Evolutionary conservation across 92 coral and sea anemone genomes (phyloP), one percentile per base, ranked within the genome.

Genomic region (Muricea muricata): DNA sequence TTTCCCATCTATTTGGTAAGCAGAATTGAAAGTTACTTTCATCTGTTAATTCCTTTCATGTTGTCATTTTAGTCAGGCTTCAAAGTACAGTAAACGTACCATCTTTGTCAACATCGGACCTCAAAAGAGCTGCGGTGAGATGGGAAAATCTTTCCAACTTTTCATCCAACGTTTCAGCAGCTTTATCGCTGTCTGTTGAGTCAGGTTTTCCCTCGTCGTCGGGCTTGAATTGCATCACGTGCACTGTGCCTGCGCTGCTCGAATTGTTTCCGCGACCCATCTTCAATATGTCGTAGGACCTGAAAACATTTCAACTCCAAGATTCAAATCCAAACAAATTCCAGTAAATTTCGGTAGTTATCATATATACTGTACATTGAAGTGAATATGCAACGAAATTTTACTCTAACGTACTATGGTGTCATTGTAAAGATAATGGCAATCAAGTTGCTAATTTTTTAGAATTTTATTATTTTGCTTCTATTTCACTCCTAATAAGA

Each of bases 61-160:
- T 17, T 17, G 7, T 17, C 2, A 29, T 28, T 5, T 65, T 9
- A 9, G n/a, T 65, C 72, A 24, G 26, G 4, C 5, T 55, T 5
- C 4, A 18, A 6, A 29, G 24, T 4, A 31, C 29, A 28, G 47
- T 37, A 70, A n/a, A 78, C 65, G 14, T 55, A 58, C 69, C 71
- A 78, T 34, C 41, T n/a, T 78, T 55, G 54, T 78, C 83, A 24
- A 78, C 56, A 58, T 55, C 71, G 40, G 70, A 78, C 58, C 83
- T 17, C 26, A 58, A 78, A 3, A 78, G 71, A 33, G 69, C 50
- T 10, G 47, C 71, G 25, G 83, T 58, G 21, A 78, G 83, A 58
- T 55, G 70, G 14, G 71, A 78, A 33, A 78, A 56, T 39, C 80
- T 75, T 3, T 75, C 80, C 60, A 75, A 50, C n/a, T 75, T 75